A percentile compares a stretch with the other conserved stretches of the same genome.
phyloP scores from a whole-genome alignment of 2,888 invertebrate genomes.

The Lycaena phlaeas region DNA sequence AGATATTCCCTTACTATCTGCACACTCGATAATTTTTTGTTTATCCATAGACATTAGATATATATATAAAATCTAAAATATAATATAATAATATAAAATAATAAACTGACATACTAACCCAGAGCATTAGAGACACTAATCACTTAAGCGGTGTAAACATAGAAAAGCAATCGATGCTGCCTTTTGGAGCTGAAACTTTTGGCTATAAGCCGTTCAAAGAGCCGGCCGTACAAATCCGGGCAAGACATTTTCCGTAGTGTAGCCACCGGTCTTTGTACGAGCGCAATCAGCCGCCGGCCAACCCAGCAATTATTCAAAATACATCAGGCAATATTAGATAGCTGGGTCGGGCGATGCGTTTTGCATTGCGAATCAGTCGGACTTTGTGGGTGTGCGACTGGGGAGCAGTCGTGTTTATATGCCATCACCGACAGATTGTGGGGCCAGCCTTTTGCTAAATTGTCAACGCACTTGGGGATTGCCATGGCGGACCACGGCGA shows the following conservation, averaged over 20 bases:
- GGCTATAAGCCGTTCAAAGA: constrained; percentile 24
- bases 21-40: no score
- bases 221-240: constrained; percentile 33
- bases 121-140: no score
- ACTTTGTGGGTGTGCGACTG: constrained; percentile 46
- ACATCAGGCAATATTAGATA: constrained; percentile 70
- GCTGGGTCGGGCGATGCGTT: constrained; percentile 61
- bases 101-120: no score
- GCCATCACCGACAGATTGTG: constrained; percentile 47
- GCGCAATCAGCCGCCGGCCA: constrained; percentile 52
- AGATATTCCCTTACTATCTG: no score
- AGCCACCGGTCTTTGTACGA: constrained; percentile 43
- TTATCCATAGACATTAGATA: no score
- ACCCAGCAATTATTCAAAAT: constrained; percentile 69
- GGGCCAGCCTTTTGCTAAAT: constrained; percentile 51
- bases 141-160: not conserved
- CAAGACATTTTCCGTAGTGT: constrained; percentile 55
- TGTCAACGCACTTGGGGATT: constrained; percentile 41
- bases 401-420: constrained; percentile 50
- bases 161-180: not conserved
- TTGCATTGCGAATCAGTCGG: constrained; percentile 68
- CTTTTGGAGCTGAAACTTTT: constrained; percentile 21
- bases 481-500: constrained; percentile 28
- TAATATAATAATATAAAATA: no score
- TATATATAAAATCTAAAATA: no score